Evolutionary conservation across 2,888 invertebrate species (phyloP).

Genomic region (Hydraecia micacea): DNA sequence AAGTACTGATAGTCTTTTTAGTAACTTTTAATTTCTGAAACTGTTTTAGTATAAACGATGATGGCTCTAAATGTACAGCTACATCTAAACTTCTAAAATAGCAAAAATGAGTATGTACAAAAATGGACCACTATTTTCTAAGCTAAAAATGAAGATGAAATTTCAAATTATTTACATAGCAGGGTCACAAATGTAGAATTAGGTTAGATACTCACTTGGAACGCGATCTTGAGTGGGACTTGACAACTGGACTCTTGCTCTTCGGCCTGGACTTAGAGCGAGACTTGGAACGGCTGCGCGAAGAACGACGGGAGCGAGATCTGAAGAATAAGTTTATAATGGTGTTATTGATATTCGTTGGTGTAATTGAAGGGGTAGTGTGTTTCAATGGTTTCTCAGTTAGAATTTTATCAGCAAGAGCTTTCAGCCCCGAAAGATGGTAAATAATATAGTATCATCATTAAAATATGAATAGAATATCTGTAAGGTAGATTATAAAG

Average conservation of each 20-base stretch:
- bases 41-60: not conserved
- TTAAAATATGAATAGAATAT: constrained; percentile 42
- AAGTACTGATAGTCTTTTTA: not conserved
- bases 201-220: constrained; percentile 92
- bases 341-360: not conserved
- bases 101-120: constrained; percentile 22
- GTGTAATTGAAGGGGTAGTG: not conserved
- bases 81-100: constrained; percentile 23
- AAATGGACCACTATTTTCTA: constrained; percentile 10
- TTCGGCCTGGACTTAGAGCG: constrained; percentile 92
- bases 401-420: constrained; percentile 84
- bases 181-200: constrained; percentile 23
- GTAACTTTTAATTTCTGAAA: not conserved
- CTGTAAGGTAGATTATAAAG: not conserved
- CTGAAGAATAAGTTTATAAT: constrained; percentile 7
- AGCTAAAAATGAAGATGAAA: constrained; percentile 3
- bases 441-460: constrained; percentile 87
- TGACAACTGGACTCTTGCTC: constrained; percentile 94
- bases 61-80: constrained; percentile 41
- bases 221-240: constrained; percentile 94
- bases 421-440: constrained; percentile 91
- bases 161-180: constrained; percentile 59
- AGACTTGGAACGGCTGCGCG: constrained; percentile 81
- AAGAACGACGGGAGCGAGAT: constrained; percentile 87
- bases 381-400: constrained; percentile 77